Evolutionary conservation across 2,797 vertebrate species (phyloP).

Genomic region (Onychomys leucogaster): DNA sequence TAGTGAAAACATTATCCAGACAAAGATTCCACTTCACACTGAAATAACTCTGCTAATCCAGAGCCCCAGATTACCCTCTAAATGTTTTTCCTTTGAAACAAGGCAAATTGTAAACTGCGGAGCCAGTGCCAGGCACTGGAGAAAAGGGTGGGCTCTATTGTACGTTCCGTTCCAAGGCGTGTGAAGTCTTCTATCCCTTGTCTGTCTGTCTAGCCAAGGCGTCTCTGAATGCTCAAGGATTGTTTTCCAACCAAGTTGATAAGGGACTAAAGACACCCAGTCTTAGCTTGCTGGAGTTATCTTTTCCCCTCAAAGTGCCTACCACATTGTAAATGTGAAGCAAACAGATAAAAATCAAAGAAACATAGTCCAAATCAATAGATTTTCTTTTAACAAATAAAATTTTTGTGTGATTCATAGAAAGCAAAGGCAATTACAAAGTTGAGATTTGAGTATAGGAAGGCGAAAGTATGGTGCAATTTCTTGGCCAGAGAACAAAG

Average conservation of each 20-base stretch:
- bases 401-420: not conserved
- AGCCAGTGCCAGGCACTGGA: conserved; percentile 19
- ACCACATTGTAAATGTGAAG: conserved; percentile 14
- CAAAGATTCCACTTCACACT: conserved; percentile 23
- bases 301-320: conserved; percentile 7
- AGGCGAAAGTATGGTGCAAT: not conserved
- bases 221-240: conserved; percentile 73
- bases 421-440: conserved; percentile 3
- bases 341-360: conserved; percentile 50
- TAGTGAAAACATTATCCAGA: conserved; percentile 52
- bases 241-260: conserved; percentile 78
- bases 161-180: not conserved
- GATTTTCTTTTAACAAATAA: not conserved
- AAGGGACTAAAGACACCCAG: conserved; percentile 66
- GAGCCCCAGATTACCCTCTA: conserved; percentile 29
- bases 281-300: conserved; percentile 47
- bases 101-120: not conserved
- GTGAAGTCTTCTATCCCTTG: conserved; percentile 49
- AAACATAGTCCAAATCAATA: not conserved
- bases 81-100: conserved; percentile 46
- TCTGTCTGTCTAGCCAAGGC: conserved; percentile 71
- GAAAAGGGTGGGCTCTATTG: not conserved
- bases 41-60: conserved; percentile 48
- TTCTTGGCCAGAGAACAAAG: conserved; percentile 70
- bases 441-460: not conserved